Percentiles rank a stretch among this genome's conserved stretches.
These are phyloP conservation scores for Margarornis squamiger DNA, from an alignment of 2,797 vertebrate genomes.

Conservation along the genomic window DNA sequence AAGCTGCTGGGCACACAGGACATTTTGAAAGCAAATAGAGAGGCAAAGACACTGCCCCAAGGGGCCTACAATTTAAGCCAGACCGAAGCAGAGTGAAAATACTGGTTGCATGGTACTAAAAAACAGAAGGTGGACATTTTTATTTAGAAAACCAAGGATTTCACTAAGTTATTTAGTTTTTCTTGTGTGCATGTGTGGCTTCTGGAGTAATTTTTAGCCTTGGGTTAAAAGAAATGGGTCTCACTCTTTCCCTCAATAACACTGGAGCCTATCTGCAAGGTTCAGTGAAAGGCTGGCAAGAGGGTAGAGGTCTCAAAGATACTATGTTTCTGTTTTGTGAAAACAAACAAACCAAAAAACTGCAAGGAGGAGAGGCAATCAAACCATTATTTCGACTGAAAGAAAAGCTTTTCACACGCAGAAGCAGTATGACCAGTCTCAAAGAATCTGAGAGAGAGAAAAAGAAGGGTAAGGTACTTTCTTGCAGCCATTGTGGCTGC, in stretches of 20 bases:
- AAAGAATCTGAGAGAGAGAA: neutral
- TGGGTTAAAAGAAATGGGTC: neutral
- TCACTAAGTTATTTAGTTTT: neutral
- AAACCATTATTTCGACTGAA: neutral
- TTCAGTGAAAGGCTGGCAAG: neutral
- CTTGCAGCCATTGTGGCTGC: neutral
- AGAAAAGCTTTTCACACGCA: neutral
- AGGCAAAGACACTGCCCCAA: neutral
- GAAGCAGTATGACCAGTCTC: neutral
- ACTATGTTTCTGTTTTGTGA: neutral
- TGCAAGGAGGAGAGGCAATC: neutral
- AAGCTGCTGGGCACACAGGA: neutral
- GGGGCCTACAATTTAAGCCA: slow-evolving; percentile 24
- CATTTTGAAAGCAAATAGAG: slow-evolving; percentile 41
- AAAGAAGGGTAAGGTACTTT: neutral
- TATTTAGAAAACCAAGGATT: neutral
- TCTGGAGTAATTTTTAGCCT: neutral
- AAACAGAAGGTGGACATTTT: slow-evolving; percentile 20
- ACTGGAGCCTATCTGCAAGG: neutral
- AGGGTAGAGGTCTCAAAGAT: neutral
- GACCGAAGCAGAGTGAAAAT: slow-evolving; percentile 16
- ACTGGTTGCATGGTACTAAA: neutral
- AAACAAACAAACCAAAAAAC: neutral
- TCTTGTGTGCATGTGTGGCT: neutral
- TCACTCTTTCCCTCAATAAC: neutral